These are phyloP conservation scores for Phania funesta DNA, from an alignment of 2,888 invertebrate genomes.

Conservation along the genomic window DNA sequence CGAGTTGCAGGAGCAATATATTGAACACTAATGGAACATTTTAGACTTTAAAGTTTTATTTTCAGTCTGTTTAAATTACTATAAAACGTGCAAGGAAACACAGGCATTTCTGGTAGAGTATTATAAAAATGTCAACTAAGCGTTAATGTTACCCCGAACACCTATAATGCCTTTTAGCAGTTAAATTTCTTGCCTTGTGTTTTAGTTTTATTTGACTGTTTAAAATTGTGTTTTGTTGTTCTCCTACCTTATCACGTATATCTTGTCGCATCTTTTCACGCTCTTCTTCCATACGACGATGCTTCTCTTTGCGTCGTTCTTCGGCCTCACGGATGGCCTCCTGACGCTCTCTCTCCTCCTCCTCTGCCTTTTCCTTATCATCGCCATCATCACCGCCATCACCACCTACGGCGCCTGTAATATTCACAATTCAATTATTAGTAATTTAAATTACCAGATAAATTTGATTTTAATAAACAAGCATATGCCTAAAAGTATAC, in stretches of 20 bases:
- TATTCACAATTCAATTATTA: conserved; percentile 68
- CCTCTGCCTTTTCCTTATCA: conserved; percentile 99
- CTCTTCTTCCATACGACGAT: conserved; percentile 99
- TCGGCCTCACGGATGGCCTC: conserved; percentile 99
- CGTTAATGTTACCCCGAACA: too few species aligned
- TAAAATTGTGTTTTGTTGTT: neutral
- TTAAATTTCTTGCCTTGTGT: too few species aligned
- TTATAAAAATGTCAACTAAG: too few species aligned
- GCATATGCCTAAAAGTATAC: conserved; percentile 39
- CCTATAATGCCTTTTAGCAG: too few species aligned
- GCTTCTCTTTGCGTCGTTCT: conserved; percentile 99
- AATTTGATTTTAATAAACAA: neutral
- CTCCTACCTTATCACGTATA: conserved; percentile 97
- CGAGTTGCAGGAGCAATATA: too few species aligned
- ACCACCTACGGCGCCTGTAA: conserved; percentile 92
- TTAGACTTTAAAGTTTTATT: too few species aligned
- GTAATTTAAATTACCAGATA: neutral
- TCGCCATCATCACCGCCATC: conserved; percentile 95
- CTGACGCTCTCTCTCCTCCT: conserved; percentile 97
- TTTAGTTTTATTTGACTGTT: neutral
- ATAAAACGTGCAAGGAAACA: too few species aligned
- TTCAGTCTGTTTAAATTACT: too few species aligned
- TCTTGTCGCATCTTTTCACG: conserved; percentile 99
- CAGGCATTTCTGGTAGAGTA: too few species aligned
- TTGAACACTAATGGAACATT: too few species aligned